phyloP scores from a whole-genome alignment of 2,797 vertebrate species.

The Phrynocephalus vlangalii region DNA sequence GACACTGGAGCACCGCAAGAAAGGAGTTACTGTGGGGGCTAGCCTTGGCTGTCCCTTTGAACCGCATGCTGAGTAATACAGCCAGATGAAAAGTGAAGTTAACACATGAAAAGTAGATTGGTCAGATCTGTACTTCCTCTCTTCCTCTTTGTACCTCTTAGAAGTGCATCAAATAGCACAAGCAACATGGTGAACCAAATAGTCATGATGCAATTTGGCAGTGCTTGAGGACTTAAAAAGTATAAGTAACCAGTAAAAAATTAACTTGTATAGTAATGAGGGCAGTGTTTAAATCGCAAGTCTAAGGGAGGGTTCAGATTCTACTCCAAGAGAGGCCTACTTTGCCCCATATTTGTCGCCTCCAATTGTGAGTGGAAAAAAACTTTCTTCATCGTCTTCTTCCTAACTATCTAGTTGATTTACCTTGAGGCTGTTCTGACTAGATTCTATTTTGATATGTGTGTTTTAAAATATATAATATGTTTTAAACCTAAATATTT shows the following conservation, averaged over 20 bases:
- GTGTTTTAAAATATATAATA: background rate
- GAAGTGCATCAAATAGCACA: background rate
- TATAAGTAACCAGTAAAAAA: background rate
- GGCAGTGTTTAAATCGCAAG: background rate
- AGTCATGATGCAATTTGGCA: background rate
- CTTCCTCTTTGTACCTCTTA: too few species aligned
- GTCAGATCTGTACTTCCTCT: background rate
- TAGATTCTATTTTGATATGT: background rate
- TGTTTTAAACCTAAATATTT: too few species aligned
- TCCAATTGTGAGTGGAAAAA: background rate
- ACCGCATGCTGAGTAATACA: background rate
- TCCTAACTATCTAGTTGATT: background rate
- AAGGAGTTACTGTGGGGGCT: background rate
- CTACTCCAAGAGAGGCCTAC: background rate
- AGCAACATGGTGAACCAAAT: background rate
- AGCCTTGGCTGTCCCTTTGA: background rate
- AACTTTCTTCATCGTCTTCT: background rate
- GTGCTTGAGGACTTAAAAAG: background rate
- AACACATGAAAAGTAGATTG: background rate
- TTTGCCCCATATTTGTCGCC: background rate
- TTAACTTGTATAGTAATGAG: background rate
- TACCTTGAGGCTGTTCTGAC: background rate
- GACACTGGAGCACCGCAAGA: background rate
- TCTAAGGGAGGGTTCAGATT: background rate
- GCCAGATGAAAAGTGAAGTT: background rate